phyloP scores from a whole-genome alignment of 2,797 vertebrate species.

The Sebastes kiyomatsui region DNA sequence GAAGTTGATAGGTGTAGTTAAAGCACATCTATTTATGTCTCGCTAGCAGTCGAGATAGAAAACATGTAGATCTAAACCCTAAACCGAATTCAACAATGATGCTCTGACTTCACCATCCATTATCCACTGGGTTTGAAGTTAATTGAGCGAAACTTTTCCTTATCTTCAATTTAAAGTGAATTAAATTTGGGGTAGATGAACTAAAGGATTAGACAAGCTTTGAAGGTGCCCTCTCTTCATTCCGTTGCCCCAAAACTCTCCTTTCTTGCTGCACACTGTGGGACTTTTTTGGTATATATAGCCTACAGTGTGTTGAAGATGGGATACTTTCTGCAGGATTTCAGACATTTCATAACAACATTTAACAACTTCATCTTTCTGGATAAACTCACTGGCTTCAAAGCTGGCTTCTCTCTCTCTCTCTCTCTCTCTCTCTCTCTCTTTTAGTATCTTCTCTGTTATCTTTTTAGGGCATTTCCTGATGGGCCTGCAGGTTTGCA shows the following conservation, averaged over 20 bases:
- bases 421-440: not conserved
- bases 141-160: slow-evolving; percentile 49
- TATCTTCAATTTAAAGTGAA: slow-evolving; percentile 64
- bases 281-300: not conserved
- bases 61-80: slow-evolving; percentile 20
- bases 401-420: not conserved
- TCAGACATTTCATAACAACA: not conserved
- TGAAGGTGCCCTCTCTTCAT: slow-evolving; percentile 54
- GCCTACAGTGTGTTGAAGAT: not conserved
- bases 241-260: slow-evolving; percentile 14
- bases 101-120: slow-evolving; percentile 41
- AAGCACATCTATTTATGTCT: not conserved
- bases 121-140: slow-evolving; percentile 51
- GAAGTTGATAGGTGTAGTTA: not conserved
- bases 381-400: not conserved
- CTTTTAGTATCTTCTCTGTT: not conserved
- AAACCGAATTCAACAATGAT: slow-evolving; percentile 31
- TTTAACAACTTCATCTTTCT: not conserved
- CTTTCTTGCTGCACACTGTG: slow-evolving; percentile 9
- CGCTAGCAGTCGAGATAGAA: not conserved
- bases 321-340: not conserved
- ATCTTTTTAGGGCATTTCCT: slow-evolving; percentile 4
- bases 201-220: slow-evolving; percentile 55
- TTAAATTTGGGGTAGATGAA: slow-evolving; percentile 58
- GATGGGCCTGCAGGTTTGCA: not conserved